A percentile compares a stretch with the other conserved stretches of the same genome.
phyloP scores from a whole-genome alignment of 2,888 invertebrate genomes.

The Apomyelois bistriatella region DNA sequence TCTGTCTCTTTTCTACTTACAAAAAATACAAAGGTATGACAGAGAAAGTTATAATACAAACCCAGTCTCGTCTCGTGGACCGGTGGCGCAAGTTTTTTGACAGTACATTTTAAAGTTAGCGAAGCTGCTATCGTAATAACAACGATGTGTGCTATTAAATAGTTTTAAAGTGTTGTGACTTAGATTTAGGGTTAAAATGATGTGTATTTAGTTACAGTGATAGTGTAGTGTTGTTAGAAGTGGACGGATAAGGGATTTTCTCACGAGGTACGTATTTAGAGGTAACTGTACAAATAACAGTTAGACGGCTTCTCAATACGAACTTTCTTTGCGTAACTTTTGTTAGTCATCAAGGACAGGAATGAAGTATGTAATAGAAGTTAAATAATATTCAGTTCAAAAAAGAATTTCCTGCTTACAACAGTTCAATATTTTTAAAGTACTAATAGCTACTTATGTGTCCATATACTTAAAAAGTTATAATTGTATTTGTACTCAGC shows the following conservation, averaged over 20 bases:
- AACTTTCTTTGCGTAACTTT: conserved; percentile 58
- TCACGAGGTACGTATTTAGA: conserved; percentile 32
- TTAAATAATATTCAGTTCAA: too few species aligned
- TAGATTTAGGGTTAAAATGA: conserved; percentile 32
- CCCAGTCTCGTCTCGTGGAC: conserved; percentile 51
- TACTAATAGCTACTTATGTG: too few species aligned
- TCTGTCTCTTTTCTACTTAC: conserved; percentile 36
- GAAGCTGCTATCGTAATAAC: conserved; percentile 40
- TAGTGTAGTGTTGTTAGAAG: conserved; percentile 19
- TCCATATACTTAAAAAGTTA: too few species aligned
- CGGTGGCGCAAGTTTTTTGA: conserved; percentile 77
- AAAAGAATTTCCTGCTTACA: too few species aligned
- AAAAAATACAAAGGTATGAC: conserved; percentile 20
- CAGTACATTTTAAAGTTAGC: conserved; percentile 66
- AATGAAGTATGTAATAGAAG: not conserved
- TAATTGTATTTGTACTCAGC: too few species aligned
- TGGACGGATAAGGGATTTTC: conserved; percentile 18
- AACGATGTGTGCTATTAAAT: conserved; percentile 50
- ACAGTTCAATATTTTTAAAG: too few species aligned
- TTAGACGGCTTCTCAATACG: conserved; percentile 38
- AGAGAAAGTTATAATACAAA: conserved; percentile 41
- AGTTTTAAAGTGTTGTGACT: conserved; percentile 34
- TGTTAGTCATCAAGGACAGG: conserved; percentile 64
- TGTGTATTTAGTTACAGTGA: conserved; percentile 13
- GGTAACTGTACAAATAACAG: conserved; percentile 34